Evolutionary conservation across 2,797 vertebrate genomes (phyloP).

Genomic region (Manis pentadactyla): DNA sequence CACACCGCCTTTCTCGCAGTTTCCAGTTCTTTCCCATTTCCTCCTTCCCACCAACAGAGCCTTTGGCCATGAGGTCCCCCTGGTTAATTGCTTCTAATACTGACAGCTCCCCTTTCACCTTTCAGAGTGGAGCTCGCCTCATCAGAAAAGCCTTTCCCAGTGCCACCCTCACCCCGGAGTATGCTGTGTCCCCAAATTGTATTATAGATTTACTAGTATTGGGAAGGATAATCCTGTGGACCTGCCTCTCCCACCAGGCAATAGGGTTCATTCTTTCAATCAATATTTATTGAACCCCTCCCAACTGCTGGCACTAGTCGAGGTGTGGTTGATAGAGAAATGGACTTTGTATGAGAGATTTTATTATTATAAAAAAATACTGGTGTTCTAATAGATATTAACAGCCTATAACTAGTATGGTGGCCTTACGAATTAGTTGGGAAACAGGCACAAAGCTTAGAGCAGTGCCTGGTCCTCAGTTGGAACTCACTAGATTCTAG

Average conservation of each 20-base stretch:
- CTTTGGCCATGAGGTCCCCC: accelerated
- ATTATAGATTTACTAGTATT: accelerated
- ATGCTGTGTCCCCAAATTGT: accelerated
- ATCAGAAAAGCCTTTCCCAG: background rate
- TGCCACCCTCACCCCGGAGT: background rate
- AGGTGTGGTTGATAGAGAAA: accelerated
- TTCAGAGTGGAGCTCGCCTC: background rate
- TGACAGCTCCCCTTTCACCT: accelerated
- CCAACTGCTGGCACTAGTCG: accelerated
- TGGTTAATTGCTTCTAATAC: background rate
- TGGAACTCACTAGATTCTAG: background rate
- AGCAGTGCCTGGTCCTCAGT: background rate
- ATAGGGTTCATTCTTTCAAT: accelerated
- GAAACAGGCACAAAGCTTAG: background rate
- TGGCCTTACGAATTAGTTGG: background rate
- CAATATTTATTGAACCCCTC: too few relatives aligned
- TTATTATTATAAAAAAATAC: background rate
- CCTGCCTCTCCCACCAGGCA: background rate
- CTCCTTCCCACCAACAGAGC: background rate
- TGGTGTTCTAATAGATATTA: background rate
- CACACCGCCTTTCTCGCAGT: accelerated
- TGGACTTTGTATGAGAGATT: background rate
- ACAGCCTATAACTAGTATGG: background rate
- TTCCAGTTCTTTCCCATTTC: background rate
- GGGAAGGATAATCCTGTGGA: background rate